Base-by-base conservation (phyloP, 2,888 invertebrate genomes). In the Sthenelais limicola region DNA sequence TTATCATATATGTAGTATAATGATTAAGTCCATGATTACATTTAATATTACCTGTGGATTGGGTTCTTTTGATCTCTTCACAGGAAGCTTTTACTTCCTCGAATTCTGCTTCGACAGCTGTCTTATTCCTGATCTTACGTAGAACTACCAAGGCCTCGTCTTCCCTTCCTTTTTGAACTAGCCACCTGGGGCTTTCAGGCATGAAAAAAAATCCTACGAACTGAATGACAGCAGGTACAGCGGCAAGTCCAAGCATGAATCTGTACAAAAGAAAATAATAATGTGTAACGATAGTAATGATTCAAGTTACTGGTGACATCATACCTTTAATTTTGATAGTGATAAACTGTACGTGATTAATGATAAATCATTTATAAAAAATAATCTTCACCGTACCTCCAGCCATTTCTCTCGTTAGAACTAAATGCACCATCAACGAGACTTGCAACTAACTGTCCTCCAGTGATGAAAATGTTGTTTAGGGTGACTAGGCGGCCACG, bases 161-260 rank as follows among this genome's bases (percentile, higher is more conserved):
- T 9, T 43, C 26, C 28, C 58, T 43, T 18, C 72, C 83, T 69
- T 83, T 82, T 18, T 82, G 84, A 35, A 89, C 81, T 67, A 90
- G 81, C 89, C 89, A 90, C 5, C 91, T 82, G 3, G 91, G 90
- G 72, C 89, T 89, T 79, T 91, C 90, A 1, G 91, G 90, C 83
- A 91, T 85, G 78, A 89, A 89, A n/a, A 90, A 74, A 80, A 91
- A 90, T 0, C 90, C 90, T 62, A 90, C 77, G 54, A 90, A 88
- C 82, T 91, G 90, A 35, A 90, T 80, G 3, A 88, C 71, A 0
- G 90, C 85, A 0, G 90, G 90, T 3, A 91, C 79, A 2, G 86
- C 90, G 3, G 90, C 90, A 15, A 90, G 79, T 0, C 90, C 90
- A 51, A 90, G 83, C 90, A 91, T 91, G 75, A 88, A 88, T 89